phyloP scores from a whole-genome alignment of 2,888 invertebrate species.

The Spodoptera littoralis region DNA sequence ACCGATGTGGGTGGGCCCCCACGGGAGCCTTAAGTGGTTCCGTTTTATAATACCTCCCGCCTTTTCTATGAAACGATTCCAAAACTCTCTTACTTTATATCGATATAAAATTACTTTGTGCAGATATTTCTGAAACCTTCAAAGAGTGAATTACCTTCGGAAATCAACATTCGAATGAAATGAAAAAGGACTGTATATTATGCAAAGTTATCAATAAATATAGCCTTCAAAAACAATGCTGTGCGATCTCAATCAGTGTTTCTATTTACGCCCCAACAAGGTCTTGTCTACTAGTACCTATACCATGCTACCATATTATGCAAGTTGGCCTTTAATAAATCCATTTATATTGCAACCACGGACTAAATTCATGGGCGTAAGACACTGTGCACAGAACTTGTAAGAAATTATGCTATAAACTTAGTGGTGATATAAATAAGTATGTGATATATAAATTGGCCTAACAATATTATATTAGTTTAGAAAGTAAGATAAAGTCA shows the following conservation, averaged over 20 bases:
- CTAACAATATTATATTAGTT: too few relatives aligned
- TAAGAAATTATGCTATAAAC: too few relatives aligned
- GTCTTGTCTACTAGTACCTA: not conserved
- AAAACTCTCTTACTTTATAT: constrained; percentile 10
- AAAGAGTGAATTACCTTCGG: too few relatives aligned
- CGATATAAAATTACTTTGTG: constrained; percentile 3
- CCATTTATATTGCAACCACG: constrained; percentile 20
- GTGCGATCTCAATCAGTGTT: too few relatives aligned
- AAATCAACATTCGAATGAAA: too few relatives aligned
- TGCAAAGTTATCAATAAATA: too few relatives aligned
- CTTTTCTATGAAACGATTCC: constrained; percentile 36
- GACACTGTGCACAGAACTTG: not conserved
- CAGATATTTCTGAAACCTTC: not conserved
- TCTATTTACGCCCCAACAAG: not conserved
- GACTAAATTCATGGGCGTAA: constrained; percentile 11
- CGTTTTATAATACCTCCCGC: constrained; percentile 49
- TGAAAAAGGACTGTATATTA: too few relatives aligned
- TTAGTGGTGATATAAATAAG: too few relatives aligned
- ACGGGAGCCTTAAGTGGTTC: constrained; percentile 37
- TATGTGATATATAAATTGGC: too few relatives aligned
- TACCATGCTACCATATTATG: constrained; percentile 6
- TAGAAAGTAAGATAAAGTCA: too few relatives aligned
- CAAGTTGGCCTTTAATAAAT: constrained; percentile 3
- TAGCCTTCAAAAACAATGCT: too few relatives aligned
- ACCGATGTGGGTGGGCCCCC: constrained; percentile 52